Conservation (phyloP, 2,113 vertebrate genomes). For the Psittacula cyanocephala region DNA sequence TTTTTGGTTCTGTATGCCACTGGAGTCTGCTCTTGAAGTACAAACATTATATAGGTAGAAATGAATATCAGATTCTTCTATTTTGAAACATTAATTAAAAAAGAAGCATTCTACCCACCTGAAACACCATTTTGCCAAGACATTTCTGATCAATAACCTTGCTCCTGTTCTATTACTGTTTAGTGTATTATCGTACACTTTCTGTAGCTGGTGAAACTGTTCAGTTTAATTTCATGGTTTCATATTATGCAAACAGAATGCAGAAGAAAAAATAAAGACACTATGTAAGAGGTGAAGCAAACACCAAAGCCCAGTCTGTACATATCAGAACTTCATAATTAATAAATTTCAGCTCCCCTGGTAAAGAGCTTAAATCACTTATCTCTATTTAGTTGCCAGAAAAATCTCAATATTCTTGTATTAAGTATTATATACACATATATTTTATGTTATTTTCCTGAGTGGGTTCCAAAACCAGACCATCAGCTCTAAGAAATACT, state of each 20-base stretch:
- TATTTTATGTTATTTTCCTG: not conserved
- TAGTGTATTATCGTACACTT: not conserved
- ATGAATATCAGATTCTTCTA: not conserved
- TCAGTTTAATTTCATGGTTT: not conserved
- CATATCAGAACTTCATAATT: not conserved
- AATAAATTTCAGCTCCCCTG: not conserved
- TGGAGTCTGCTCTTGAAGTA: not conserved
- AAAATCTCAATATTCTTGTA: not conserved
- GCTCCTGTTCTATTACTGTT: not conserved
- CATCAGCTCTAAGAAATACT: not conserved
- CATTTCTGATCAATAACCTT: not conserved
- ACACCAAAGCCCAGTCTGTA: not conserved
- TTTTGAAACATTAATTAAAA: not conserved
- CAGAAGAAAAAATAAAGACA: not conserved
- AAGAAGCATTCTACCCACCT: not conserved
- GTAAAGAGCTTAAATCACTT: not conserved
- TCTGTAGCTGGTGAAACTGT: not conserved
- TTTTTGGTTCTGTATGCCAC: not conserved
- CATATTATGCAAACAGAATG: not conserved
- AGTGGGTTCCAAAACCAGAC: not conserved
- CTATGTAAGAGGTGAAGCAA: not conserved
- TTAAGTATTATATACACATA: not conserved
- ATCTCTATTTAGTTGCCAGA: not conserved
- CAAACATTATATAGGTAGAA: not conserved
- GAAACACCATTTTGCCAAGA: not conserved